A percentile compares a stretch with the other conserved stretches of the same genome.
Evolutionary conservation across 2,888 invertebrate species (phyloP).

Genomic region (Dinocampus coccinellae): DNA sequence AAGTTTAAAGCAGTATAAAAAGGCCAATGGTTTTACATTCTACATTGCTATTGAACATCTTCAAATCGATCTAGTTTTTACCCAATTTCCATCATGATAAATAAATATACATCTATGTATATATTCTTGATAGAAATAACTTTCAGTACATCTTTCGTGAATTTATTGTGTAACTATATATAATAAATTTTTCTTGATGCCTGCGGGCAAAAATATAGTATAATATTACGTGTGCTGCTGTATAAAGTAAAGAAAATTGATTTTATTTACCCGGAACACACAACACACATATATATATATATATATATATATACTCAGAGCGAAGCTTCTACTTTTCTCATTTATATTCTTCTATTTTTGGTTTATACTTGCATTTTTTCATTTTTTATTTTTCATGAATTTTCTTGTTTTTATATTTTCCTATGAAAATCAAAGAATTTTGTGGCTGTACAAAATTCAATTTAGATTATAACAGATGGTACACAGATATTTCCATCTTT

Average conservation of each 20-base stretch:
- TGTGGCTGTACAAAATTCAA: neutral
- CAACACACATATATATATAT: no score
- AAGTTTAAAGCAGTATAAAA: neutral
- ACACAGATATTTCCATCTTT: neutral
- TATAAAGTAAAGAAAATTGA: neutral
- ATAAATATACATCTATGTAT: neutral
- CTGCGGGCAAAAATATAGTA: neutral
- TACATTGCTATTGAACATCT: neutral
- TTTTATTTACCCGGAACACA: neutral
- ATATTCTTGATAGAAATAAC: no score
- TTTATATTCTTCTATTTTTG: no score
- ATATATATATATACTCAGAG: no score
- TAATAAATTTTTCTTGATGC: neutral
- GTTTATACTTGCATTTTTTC: no score
- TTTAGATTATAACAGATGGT: neutral
- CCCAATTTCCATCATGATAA: neutral
- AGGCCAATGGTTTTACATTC: neutral
- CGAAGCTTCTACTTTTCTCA: neutral
- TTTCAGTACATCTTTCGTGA: neutral
- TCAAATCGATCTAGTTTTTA: neutral
- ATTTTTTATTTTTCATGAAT: no score
- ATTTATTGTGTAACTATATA: neutral
- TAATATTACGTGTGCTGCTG: neutral
- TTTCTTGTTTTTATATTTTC: neutral
- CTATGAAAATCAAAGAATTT: neutral